These are phyloP conservation scores for Ellobius talpinus DNA, from an alignment of 2,113 vertebrate species.

Conservation along the genomic window DNA sequence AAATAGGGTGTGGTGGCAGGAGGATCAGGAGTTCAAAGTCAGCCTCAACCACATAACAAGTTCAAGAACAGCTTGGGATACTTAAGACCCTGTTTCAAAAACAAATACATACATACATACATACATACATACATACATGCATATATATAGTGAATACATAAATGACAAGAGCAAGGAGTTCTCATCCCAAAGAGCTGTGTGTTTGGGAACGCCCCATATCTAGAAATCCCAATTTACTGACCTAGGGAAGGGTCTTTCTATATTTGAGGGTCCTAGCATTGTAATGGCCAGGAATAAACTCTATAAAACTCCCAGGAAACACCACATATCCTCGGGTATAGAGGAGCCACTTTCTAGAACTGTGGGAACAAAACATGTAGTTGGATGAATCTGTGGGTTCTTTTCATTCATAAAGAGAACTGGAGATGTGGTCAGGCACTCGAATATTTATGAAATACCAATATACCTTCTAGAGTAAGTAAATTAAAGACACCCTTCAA, in stretches of 20 bases:
- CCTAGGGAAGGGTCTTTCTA: neutral
- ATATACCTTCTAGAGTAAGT: conserved; percentile 30
- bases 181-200: neutral
- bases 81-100: neutral
- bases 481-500: conserved; percentile 52
- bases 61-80: neutral
- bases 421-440: neutral
- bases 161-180: neutral
- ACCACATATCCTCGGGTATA: neutral
- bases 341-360: neutral
- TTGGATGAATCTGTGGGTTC: conserved; percentile 3
- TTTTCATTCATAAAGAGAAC: conserved; percentile 41
- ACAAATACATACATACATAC: neutral
- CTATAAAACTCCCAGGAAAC: conserved; percentile 3
- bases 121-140: neutral
- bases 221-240: conserved; percentile 2
- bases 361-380: neutral
- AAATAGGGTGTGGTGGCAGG: neutral
- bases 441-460: neutral
- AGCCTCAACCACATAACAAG: neutral
- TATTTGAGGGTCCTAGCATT: neutral
- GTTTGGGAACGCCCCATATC: neutral
- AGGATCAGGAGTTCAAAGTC: neutral
- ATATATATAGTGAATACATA: neutral
- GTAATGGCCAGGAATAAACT: neutral